Evolutionary conservation across 2,113 vertebrate genomes (phyloP), one percentile per base, ranked within the genome.

Genomic region (Odocoileus virginianus): DNA sequence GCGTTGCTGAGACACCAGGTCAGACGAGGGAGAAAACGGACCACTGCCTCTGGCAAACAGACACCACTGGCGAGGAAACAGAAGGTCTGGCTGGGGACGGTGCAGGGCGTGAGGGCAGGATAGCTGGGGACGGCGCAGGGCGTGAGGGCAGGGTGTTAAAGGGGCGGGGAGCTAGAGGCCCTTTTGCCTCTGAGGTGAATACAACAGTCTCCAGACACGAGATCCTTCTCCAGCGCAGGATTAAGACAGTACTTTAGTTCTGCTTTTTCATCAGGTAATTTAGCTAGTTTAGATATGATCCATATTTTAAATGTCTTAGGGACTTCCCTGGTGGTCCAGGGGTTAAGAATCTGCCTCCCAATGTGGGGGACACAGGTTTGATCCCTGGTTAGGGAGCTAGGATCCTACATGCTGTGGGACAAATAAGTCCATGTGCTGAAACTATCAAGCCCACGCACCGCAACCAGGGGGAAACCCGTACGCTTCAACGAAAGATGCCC

Each of bases 231-330:
- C 64, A 84, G 17, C 4, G 0, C 17, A 83, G 89, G 33, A 36
- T 25, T 9, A 28, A 54, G 45, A 19, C 14, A n/a, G 45, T 28
- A 87, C 27, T 81, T 82, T 76, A 84, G 36, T 7, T 50, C 5
- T 8, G 47, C 71, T 52, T 43, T 83, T 67, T 50, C 83, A 58
- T 45, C 47, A 54, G 87, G 40, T 78, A 85, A 27, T 5, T 25
- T 2, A 50, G 28, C 28, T 82, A 78, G 52, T 89, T 91, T 88
- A 95, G n/a, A 79, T 11, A 86, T 3, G n/a, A 93, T 40, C 40
- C 61, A 60, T 19, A 71, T 87, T 76, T 83, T 47, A 95, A 92
- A 94, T 40, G 57, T 28, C 55, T 43, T 47, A 12, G 71, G 36
- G 71, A 76, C 71, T 25, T 74, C 67, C 36, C 67, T 25, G 6